phyloP scores from a whole-genome alignment of 2,888 invertebrate species.

The Gastracanthus pulcherrimus region DNA sequence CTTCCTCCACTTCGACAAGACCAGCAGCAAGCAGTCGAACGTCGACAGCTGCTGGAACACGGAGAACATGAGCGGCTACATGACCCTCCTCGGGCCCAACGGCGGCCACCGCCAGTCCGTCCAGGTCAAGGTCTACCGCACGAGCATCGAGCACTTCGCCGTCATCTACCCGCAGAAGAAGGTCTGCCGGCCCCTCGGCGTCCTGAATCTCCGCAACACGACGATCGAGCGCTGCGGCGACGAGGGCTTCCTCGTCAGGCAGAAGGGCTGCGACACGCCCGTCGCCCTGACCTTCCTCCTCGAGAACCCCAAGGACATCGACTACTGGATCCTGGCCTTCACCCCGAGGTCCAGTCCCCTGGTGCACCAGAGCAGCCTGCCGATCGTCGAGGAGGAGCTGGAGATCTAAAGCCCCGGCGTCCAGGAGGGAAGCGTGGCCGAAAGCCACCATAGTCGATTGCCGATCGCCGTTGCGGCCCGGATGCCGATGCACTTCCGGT shows the following conservation, averaged over 20 bases:
- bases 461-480: background rate
- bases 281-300: conserved; percentile 81
- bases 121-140: conserved; percentile 82
- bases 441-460: conserved; percentile 35
- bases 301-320: conserved; percentile 81
- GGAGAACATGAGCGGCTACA: conserved; percentile 82
- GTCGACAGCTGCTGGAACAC: conserved; percentile 79
- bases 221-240: conserved; percentile 79
- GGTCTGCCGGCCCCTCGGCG: conserved; percentile 81
- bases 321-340: conserved; percentile 82
- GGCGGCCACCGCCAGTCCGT: conserved; percentile 82
- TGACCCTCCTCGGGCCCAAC: conserved; percentile 80
- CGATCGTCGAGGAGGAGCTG: conserved; percentile 82
- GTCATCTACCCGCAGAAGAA: conserved; percentile 83
- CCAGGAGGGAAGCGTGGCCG: conserved; percentile 1
- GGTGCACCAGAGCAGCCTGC: conserved; percentile 80
- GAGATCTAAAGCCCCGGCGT: conserved; percentile 77
- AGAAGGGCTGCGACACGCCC: conserved; percentile 83
- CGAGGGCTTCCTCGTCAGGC: conserved; percentile 80
- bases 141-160: conserved; percentile 83
- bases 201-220: conserved; percentile 82
- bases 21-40: conserved; percentile 69
- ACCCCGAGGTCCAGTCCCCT: conserved; percentile 78
- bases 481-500: no score
- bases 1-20: conserved; percentile 71